Percentiles rank a stretch among this genome's conserved stretches.
These are phyloP conservation scores for Carposina sasakii DNA, from an alignment of 1,140 invertebrate genomes.

Conservation along the genomic window DNA sequence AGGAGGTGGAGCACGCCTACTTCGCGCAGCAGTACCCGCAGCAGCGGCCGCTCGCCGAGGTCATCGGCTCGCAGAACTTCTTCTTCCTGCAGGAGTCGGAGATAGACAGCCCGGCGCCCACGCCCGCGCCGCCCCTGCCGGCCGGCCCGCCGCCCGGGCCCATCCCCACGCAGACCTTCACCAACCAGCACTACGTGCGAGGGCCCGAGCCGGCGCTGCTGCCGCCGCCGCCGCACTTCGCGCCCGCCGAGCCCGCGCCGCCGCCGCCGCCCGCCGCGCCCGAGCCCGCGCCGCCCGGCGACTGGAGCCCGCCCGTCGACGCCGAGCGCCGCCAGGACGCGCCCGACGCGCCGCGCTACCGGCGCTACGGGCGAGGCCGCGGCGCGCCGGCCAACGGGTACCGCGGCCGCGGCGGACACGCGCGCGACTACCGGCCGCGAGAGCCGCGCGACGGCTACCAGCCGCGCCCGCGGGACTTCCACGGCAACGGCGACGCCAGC, in stretches of 20 bases:
- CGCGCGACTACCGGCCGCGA: too few relatives aligned
- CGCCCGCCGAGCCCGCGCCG: slow-evolving; percentile 41
- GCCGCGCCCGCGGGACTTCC: slow-evolving; percentile 48
- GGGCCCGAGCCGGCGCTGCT: slow-evolving; percentile 46
- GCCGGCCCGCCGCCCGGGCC: slow-evolving; percentile 72
- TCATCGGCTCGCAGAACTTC: slow-evolving; percentile 81
- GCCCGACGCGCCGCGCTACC: slow-evolving; percentile 27
- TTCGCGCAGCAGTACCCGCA: slow-evolving; percentile 74
- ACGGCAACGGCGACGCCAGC: slow-evolving; percentile 56
- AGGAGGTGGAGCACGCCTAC: slow-evolving; percentile 75
- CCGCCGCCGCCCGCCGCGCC: slow-evolving; percentile 28
- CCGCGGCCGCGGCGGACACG: slow-evolving; percentile 53
- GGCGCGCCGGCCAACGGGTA: slow-evolving; percentile 53
- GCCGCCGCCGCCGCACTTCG: slow-evolving; percentile 55
- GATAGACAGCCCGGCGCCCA: slow-evolving; percentile 78
- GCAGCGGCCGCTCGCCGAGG: slow-evolving; percentile 80
- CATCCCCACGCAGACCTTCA: slow-evolving; percentile 81
- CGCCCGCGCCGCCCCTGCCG: slow-evolving; percentile 53
- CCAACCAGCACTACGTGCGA: slow-evolving; percentile 80
- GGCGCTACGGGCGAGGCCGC: slow-evolving; percentile 43
- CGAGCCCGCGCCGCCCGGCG: slow-evolving; percentile 18
- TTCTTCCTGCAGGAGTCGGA: slow-evolving; percentile 86
- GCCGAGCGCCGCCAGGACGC: slow-evolving; percentile 27
- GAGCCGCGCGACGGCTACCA: slow-evolving; percentile 52
- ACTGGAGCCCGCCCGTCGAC: too few relatives aligned